Percentiles rank a stretch among this genome's conserved stretches.
These are phyloP conservation scores for Arenaria interpres DNA, from an alignment of 2,113 vertebrate genomes.

Conservation along the genomic window DNA sequence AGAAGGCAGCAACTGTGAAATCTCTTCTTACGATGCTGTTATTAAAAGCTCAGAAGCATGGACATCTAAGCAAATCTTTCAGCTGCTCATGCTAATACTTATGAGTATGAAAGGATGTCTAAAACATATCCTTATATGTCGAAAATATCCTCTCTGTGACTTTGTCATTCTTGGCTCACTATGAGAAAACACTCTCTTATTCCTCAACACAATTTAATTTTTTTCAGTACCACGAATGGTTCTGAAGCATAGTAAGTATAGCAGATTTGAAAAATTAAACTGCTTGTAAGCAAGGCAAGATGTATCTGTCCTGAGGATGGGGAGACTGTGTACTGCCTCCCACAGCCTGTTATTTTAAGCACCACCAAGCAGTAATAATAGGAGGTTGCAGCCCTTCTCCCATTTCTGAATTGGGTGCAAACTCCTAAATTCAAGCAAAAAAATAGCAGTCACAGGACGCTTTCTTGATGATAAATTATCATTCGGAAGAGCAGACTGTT, in stretches of 20 bases:
- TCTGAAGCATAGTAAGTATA: not conserved
- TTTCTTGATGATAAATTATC: not conserved
- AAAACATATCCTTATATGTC: constrained; percentile 46
- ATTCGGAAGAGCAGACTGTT: not conserved
- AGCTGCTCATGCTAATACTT: constrained; percentile 25
- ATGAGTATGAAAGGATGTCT: not conserved
- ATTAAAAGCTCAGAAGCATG: not conserved
- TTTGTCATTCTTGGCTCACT: constrained; percentile 46
- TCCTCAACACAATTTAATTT: not conserved
- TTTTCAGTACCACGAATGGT: not conserved
- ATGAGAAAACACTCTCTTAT: not conserved
- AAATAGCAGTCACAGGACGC: not conserved
- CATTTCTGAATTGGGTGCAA: not conserved
- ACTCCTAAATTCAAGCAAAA: not conserved
- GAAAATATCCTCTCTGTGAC: constrained; percentile 40
- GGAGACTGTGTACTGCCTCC: not conserved
- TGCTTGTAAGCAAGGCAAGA: not conserved
- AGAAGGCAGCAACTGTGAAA: not conserved
- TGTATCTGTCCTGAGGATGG: not conserved
- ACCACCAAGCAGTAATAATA: not conserved
- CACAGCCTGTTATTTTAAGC: not conserved
- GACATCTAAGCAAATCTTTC: constrained; percentile 14
- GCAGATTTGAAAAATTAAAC: not conserved
- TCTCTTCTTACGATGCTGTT: not conserved
- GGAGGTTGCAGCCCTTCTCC: not conserved